Percentiles rank a stretch among this genome's conserved stretches.
Conservation (phyloP, 2,797 vertebrate species). For the Etheostoma perlongum region DNA sequence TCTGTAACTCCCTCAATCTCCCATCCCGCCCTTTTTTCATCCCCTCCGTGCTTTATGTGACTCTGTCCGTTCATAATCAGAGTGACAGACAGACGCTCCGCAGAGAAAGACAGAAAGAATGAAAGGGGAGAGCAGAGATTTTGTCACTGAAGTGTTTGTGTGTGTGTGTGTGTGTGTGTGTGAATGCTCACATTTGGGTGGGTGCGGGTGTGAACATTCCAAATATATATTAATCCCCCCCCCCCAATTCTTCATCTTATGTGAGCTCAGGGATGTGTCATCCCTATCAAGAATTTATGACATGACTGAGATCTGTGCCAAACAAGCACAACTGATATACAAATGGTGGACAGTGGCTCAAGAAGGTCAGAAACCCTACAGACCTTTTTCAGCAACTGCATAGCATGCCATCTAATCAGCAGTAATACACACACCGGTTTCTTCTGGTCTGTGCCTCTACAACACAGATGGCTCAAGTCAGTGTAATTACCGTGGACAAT, state of each 20-base stretch:
- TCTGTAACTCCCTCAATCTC: conserved; percentile 70
- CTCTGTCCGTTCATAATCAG: conserved; percentile 81
- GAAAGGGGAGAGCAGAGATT: conserved; percentile 74
- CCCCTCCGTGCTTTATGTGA: conserved; percentile 74
- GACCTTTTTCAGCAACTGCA: conserved; percentile 30
- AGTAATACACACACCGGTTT: conserved; percentile 48
- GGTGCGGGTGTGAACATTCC: conserved; percentile 58
- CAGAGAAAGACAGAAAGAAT: conserved; percentile 79
- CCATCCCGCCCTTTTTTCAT: conserved; percentile 76
- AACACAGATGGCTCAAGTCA: conserved; percentile 80
- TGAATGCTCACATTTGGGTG: conserved; percentile 60
- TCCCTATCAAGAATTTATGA: conserved; percentile 11
- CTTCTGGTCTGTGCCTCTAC: conserved; percentile 58
- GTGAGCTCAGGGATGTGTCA: conserved; percentile 32
- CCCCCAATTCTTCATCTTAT: conserved; percentile 37
- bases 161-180: conserved; percentile 67
- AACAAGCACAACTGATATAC: conserved; percentile 25
- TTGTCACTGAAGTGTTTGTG: conserved; percentile 71
- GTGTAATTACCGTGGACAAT: conserved; percentile 81
- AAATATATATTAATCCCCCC: conserved; percentile 37
- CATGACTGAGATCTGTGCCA: conserved; percentile 11
- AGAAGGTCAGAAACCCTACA: conserved; percentile 27
- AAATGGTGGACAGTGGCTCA: conserved; percentile 3
- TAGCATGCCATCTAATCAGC: conserved; percentile 42
- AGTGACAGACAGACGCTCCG: conserved; percentile 85